Evolutionary conservation across 1,140 invertebrate genomes (phyloP).

Genomic region (Caenorhabditis inopinata): DNA sequence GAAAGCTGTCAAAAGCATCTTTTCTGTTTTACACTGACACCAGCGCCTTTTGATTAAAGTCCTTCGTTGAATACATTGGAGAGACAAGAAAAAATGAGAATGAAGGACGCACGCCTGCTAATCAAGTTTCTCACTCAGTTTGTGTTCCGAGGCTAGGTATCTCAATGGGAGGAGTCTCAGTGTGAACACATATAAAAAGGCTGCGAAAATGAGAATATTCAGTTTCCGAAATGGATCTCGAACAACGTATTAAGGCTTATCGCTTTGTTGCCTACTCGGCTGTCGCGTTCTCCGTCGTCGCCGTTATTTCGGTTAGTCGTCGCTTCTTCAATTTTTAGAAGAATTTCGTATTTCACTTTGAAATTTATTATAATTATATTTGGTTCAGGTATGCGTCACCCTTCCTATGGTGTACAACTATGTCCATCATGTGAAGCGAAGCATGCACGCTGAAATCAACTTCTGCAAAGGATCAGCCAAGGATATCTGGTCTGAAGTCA

Average conservation of each 20-base stretch:
- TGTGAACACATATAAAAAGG: slow-evolving; percentile 5
- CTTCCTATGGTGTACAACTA: slow-evolving; percentile 32
- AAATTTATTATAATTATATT: neutral
- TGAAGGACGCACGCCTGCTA: neutral
- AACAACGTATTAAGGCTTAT: slow-evolving; percentile 38
- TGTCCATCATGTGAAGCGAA: slow-evolving; percentile 27
- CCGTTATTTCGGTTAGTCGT: slow-evolving; percentile 14
- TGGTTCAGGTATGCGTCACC: slow-evolving; percentile 20
- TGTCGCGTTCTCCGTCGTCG: slow-evolving; percentile 40
- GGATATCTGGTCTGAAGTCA: slow-evolving; percentile 52
- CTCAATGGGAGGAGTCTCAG: neutral
- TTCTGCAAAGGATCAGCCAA: slow-evolving; percentile 49
- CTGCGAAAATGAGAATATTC: neutral
- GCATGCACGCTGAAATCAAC: slow-evolving; percentile 22
- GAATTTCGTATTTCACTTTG: neutral
- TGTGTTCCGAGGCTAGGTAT: neutral
- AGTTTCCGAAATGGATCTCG: slow-evolving; percentile 36
- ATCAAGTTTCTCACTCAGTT: neutral
- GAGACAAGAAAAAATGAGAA: slow-evolving; percentile 16
- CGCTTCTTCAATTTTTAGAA: neutral
- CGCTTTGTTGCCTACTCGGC: slow-evolving; percentile 47
- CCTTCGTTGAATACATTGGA: slow-evolving; percentile 6
- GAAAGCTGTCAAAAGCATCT: slow-evolving; percentile 28
- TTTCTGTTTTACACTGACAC: slow-evolving; percentile 8
- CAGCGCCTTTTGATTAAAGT: slow-evolving; percentile 21